Conservation (phyloP, 2,888 invertebrate genomes). For the Aelia acuminata region DNA sequence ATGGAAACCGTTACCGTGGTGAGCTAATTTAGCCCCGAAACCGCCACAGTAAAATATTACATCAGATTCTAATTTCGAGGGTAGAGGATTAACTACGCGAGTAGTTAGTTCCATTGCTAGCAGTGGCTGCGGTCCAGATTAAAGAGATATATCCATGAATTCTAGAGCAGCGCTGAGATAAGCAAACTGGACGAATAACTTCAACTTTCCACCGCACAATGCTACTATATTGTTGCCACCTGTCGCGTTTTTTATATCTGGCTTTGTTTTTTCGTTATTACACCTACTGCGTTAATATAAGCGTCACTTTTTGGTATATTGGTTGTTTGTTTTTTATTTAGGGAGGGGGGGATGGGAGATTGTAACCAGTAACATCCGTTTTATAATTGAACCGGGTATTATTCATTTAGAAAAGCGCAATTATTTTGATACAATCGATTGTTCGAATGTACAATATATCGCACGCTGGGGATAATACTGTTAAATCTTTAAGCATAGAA, state of each 20-base stretch:
- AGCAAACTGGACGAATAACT: slow-evolving; percentile 14
- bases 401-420: too few relatives aligned
- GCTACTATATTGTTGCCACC: neutral
- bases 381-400: neutral
- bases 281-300: neutral
- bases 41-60: slow-evolving; percentile 28
- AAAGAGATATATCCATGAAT: slow-evolving; percentile 38
- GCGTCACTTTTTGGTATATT: neutral
- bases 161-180: slow-evolving; percentile 9
- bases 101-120: slow-evolving; percentile 14
- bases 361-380: neutral
- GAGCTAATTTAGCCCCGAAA: neutral
- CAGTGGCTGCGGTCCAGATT: slow-evolving; percentile 16
- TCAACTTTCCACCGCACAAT: neutral
- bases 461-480: too few relatives aligned
- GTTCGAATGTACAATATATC: too few relatives aligned
- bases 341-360: too few relatives aligned
- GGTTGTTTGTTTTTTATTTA: neutral
- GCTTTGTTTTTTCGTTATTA: neutral
- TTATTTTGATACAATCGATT: too few relatives aligned
- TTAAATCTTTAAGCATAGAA: too few relatives aligned
- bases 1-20: neutral
- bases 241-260: slow-evolving; percentile 11
- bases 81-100: neutral
- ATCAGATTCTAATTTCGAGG: slow-evolving; percentile 28